Base-by-base conservation (phyloP, 2,797 vertebrate species). In the Atherinosoma microstoma region DNA sequence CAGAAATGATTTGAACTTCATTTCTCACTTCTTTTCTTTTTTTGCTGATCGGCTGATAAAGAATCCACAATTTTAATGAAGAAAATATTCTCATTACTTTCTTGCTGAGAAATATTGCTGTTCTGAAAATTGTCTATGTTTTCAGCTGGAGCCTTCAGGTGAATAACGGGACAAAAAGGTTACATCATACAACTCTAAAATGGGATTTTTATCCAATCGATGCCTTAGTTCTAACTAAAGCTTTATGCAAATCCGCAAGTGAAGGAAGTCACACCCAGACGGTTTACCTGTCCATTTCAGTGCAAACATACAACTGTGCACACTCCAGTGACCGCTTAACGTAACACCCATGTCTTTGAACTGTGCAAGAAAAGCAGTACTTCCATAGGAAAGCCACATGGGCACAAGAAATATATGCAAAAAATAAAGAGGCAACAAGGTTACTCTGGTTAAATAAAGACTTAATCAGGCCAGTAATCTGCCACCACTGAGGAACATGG, bases 391-490 rank as follows among this genome's bases (percentile, higher is more conserved):
- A 27, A 54, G 22, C 24, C 51, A 29, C 22, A 6, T 4, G 20
- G 24, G 51, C 24, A 54, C 12, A 29, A 29, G 2, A 35, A 4
- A 5, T 13, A 3, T 5, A 54, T 6, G 1, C 22, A 29, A 22
- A 22, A 27, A 12, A 54, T 16, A 20, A 29, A 29, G n/a, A 27
- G 10, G 47, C 47, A n/a, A 22, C 40, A 51, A 22, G 10, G 64
- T 45, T 11, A 20, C 47, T 20, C 32, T 45, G 29, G 11, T 67
- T 61, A 22, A 53, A 64, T 57, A 36, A 22, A 58, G 15, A 12
- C 54, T n/a, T 75, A 64, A 82, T 64, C 54, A 78, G 47, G 22
- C 36, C 32, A 35, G n/a, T 34, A 10, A 49, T 59, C 42, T 62
- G 49, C 32, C 18, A 10, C 20, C 32, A 24, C 32, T 56, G 45